Percentiles rank a stretch among this genome's conserved stretches.
phyloP scores from a whole-genome alignment of 2,888 invertebrate genomes.

The Agonopterix arenella region DNA sequence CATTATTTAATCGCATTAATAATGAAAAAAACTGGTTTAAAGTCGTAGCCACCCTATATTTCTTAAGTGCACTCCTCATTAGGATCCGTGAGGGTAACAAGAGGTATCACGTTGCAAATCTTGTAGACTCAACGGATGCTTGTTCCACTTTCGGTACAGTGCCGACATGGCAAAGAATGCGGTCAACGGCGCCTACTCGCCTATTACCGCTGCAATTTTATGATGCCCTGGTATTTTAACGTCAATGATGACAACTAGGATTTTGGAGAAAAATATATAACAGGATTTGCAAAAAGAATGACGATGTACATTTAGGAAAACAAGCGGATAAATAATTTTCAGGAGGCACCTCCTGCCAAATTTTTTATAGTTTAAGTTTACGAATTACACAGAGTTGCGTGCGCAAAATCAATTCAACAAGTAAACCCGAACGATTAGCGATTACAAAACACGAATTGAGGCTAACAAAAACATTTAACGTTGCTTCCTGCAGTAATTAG shows the following conservation, averaged over 20 bases:
- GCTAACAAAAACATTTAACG: constrained; percentile 27
- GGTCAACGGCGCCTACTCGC: constrained; percentile 47
- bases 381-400: constrained; percentile 8
- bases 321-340: no score
- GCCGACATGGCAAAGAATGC: constrained; percentile 55
- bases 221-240: constrained; percentile 29
- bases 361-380: no score
- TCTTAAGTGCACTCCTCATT: constrained; percentile 8
- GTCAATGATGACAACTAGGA: no score
- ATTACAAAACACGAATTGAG: constrained; percentile 32
- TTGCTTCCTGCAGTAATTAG: constrained; percentile 20
- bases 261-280: background rate
- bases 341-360: no score
- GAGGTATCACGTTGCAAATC: constrained; percentile 38
- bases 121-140: constrained; percentile 50
- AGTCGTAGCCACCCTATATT: no score
- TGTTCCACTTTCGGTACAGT: constrained; percentile 50
- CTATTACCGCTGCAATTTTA: constrained; percentile 27
- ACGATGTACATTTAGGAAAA: no score
- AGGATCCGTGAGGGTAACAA: constrained; percentile 24
- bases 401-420: constrained; percentile 13
- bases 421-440: constrained; percentile 13
- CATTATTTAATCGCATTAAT: no score
- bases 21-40: no score
- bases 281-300: background rate